Base-by-base conservation (phyloP, 2,797 vertebrate genomes). In the Cynodonichthys magdalenae region DNA sequence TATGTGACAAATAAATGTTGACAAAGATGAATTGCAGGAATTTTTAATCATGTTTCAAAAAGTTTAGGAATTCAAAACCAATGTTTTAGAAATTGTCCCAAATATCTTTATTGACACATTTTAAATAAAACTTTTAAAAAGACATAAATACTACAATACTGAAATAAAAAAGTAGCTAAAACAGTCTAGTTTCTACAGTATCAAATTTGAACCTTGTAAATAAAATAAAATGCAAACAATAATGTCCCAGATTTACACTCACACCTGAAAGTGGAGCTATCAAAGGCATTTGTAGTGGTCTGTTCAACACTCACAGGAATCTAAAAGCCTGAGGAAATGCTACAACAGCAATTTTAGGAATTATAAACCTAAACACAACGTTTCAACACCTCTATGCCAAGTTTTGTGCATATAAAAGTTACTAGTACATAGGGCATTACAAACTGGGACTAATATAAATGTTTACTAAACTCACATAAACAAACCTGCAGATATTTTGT, bases 61-160 rank as follows among this genome's bases (percentile, higher is more conserved):
- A 27, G 66, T 4, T 51, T 59, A 6, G 34, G 12, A 20, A 9
- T 28, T 17, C 2, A 48, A 7, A 3, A 53, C 11, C 44, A 14
- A 59, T 58, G 15, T 3, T 0, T 34, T 29, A 59, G 53, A 5
- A 36, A 80, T 71, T 39, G 59, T 67, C 81, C 27, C 55, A 78
- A 84, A 84, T 45, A 59, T 59, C 3, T 90, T 92, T 91, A 91
- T 90, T 91, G 86, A 74, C 80, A 90, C 73, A 31, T 84, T 88
- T 84, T 73, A 89, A 90, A 88, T 82, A 87, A 84, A 81, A 80
- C 48, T 81, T 78, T 55, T 74, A 44, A 81, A 75, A 82, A 52
- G 69, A 81, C 71, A 86, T 83, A 84, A 85, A 87, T 85, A 87
- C 63, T 44, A 61, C 57, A 83, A 87, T 76, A 82, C 65, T 83